These are phyloP conservation scores for Gymnopithys bicolor DNA, from an alignment of 2,797 vertebrate genomes.

Conservation along the genomic window DNA sequence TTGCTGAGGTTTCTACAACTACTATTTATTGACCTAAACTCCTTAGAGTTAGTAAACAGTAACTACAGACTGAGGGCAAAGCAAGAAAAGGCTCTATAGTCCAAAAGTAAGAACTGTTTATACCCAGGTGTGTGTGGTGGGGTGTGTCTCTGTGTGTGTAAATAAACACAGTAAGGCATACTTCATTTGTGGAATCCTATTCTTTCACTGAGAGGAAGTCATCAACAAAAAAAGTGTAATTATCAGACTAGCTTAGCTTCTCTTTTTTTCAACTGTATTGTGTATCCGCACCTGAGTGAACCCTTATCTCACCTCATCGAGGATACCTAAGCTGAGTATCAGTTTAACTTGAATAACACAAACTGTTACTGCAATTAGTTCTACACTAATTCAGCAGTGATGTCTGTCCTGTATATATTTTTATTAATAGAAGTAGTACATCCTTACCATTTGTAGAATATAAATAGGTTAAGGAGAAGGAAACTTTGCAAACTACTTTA, in stretches of 20 bases:
- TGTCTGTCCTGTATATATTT: background rate
- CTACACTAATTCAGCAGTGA: background rate
- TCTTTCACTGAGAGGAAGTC: constrained; percentile 61
- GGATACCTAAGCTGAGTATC: constrained; percentile 46
- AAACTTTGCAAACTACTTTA: background rate
- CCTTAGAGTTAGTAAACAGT: background rate
- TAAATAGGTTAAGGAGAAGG: background rate
- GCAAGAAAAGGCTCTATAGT: background rate
- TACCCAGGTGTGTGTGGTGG: background rate
- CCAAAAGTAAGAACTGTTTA: constrained; percentile 37
- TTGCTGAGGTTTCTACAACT: background rate
- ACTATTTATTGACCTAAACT: background rate
- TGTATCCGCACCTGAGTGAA: constrained; percentile 36
- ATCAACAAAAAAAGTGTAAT: constrained; percentile 55
- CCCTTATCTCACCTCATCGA: constrained; percentile 45
- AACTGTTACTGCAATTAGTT: constrained; percentile 49
- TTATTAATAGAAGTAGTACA: background rate
- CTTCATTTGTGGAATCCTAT: constrained; percentile 47
- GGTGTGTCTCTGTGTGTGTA: background rate
- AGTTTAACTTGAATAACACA: constrained; percentile 47
- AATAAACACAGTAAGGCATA: constrained; percentile 65
- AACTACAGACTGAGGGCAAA: background rate
- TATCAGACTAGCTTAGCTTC: constrained; percentile 29
- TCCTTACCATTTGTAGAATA: background rate
- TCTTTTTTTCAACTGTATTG: constrained; percentile 38